Base-by-base conservation (phyloP, 2,797 vertebrate genomes). In the Adelosebastes latens region DNA sequence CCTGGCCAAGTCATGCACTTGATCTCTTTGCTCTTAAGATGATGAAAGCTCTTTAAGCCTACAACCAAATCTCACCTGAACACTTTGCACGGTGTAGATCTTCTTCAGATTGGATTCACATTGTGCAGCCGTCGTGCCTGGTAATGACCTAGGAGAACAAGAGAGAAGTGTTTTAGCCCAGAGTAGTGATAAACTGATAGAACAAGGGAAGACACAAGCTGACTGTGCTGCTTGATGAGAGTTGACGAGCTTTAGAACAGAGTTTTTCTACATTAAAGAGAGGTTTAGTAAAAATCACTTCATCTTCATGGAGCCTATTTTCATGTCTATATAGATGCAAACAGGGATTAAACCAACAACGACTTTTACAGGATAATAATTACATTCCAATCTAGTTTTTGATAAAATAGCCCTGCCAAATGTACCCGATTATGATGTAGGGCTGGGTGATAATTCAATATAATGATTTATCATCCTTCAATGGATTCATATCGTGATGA, bases 21-120 rank as follows among this genome's bases (percentile, higher is more conserved):
- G 53, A 74, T 63, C 70, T 27, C 24, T 78, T 71, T 46, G 72
- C 60, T 70, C 64, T 32, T 20, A 10, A 9, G 31, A 79, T 20
- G 75, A 84, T 25, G 27, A 61, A 22, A 18, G 72, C 82, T 65
- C 22, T 80, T 69, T 24, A 9, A 52, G 16, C 63, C 0, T 24
- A 75, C 3, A 2, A 13, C 46, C 34, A 39, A 32, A 56, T 70
- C 93, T 96, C 83, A 98, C 97, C 97, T 98, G 97, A 22, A 98
- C 95, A 18, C 96, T 97, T 24, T 96, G 95, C 13, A 97, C 97
- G 0, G 96, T 97, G 82, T 98, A 98, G 91, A 98, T 98, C 91
- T 97, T 98, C 95, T 97, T 98, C 89, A 98, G 90, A 65, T 97
- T 97, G 11, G 96, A 98, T 27, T 97, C 97, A 60, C 96, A 99